These are phyloP conservation scores for Cosmia trapezina DNA, from an alignment of 2,888 invertebrate species.

Conservation along the genomic window DNA sequence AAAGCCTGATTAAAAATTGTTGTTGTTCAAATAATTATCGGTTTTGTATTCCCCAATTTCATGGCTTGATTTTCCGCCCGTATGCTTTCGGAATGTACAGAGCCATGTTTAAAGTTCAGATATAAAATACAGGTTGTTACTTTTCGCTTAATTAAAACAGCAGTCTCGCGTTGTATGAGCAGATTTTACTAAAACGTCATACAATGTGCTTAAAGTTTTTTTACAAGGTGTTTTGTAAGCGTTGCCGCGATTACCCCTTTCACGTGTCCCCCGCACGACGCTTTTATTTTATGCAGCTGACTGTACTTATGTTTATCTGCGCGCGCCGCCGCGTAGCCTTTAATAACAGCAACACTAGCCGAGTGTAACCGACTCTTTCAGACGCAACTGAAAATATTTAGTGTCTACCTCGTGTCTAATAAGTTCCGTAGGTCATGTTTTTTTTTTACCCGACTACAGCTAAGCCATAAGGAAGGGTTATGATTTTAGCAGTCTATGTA, in stretches of 20 bases:
- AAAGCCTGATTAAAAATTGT: constrained; percentile 34
- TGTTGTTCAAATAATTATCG: constrained; percentile 14
- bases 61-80: neutral
- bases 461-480: too few species aligned
- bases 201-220: constrained; percentile 80
- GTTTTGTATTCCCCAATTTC: constrained; percentile 8
- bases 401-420: constrained; percentile 3
- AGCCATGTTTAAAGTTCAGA: neutral
- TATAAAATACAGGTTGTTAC: constrained; percentile 14
- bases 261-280: constrained; percentile 67
- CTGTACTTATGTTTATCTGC: constrained; percentile 74
- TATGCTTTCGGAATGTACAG: neutral
- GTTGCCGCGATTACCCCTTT: constrained; percentile 84
- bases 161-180: constrained; percentile 2
- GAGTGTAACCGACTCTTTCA: constrained; percentile 74
- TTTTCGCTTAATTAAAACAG: constrained; percentile 34
- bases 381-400: constrained; percentile 51
- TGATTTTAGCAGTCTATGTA: too few species aligned
- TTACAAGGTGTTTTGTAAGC: constrained; percentile 80
- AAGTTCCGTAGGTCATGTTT: constrained; percentile 49
- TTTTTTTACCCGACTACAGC: neutral
- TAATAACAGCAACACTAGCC: constrained; percentile 77
- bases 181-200: constrained; percentile 24
- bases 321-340: constrained; percentile 77
- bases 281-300: constrained; percentile 81